These are phyloP conservation scores for Sarotherodon lohbergeri DNA, from an alignment of 2,113 vertebrate genomes.

Conservation along the genomic window DNA sequence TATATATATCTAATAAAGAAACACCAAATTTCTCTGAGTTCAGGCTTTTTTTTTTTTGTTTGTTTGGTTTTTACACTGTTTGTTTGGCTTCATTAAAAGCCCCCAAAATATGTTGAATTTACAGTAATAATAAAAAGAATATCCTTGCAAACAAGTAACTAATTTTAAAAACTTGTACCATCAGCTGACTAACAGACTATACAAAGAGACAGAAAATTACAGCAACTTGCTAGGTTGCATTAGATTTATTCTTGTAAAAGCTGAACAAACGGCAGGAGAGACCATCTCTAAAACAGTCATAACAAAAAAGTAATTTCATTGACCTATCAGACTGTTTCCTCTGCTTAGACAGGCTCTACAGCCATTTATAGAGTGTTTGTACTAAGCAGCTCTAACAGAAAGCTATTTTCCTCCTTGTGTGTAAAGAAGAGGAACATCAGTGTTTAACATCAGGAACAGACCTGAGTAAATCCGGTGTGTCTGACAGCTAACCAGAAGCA, in stretches of 20 bases:
- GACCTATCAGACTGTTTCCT: conserved; percentile 13
- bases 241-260: background rate
- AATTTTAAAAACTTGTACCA: background rate
- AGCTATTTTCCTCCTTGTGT: conserved; percentile 49
- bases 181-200: background rate
- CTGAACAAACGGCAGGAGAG: background rate
- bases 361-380: conserved; percentile 35
- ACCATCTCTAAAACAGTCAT: background rate
- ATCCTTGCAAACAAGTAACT: background rate
- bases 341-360: conserved; percentile 9
- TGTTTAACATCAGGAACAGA: conserved; percentile 62
- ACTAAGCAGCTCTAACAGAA: conserved; percentile 38
- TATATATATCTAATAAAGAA: background rate
- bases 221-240: background rate
- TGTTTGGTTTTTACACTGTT: background rate
- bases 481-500: conserved; percentile 63
- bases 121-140: background rate
- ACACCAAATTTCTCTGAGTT: background rate
- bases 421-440: conserved; percentile 55
- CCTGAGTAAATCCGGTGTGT: conserved; percentile 41
- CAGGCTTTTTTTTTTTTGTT: fast-evolving
- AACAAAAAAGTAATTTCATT: background rate
- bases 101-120: background rate
- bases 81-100: background rate
- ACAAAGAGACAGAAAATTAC: background rate